These are phyloP conservation scores for Danaus melanippus DNA, from an alignment of 1,140 invertebrate genomes.

Conservation along the genomic window DNA sequence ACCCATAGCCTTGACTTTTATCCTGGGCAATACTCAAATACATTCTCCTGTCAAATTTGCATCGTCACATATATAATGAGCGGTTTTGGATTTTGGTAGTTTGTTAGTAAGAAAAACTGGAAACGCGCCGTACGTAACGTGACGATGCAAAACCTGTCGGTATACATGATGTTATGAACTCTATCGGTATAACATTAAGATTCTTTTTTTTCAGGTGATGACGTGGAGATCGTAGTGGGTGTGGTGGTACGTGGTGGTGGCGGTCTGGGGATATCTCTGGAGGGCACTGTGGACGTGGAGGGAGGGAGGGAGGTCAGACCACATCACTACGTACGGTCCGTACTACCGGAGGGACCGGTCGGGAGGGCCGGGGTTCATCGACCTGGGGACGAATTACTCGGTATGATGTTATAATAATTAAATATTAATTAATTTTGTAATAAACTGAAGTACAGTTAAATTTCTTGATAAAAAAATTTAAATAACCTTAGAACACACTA, in stretches of 20 bases:
- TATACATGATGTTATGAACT: slow-evolving; percentile 3
- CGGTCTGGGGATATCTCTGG: slow-evolving; percentile 95
- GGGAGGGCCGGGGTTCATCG: slow-evolving; percentile 87
- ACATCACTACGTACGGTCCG: slow-evolving; percentile 94
- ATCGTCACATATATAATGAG: too few relatives aligned
- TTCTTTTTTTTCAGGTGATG: slow-evolving; percentile 72
- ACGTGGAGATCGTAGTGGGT: slow-evolving; percentile 92
- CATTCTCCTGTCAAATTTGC: too few relatives aligned
- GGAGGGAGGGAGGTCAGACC: slow-evolving; percentile 92
- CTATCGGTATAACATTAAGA: neutral
- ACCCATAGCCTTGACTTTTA: too few relatives aligned
- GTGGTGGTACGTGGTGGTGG: slow-evolving; percentile 88
- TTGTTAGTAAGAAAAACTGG: too few relatives aligned
- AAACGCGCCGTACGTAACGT: too few relatives aligned
- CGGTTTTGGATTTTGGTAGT: too few relatives aligned
- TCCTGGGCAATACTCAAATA: too few relatives aligned
- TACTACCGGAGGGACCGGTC: slow-evolving; percentile 94
- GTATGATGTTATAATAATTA: slow-evolving; percentile 50
- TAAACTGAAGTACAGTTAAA: too few relatives aligned
- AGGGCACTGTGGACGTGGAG: slow-evolving; percentile 96
- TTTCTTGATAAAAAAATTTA: too few relatives aligned
- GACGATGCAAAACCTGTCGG: too few relatives aligned
- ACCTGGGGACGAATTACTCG: slow-evolving; percentile 92
- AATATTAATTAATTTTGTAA: too few relatives aligned
- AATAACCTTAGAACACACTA: too few relatives aligned